Evolutionary conservation across 2,113 vertebrate genomes (phyloP).

Genomic region (Ammodytes dubius): DNA sequence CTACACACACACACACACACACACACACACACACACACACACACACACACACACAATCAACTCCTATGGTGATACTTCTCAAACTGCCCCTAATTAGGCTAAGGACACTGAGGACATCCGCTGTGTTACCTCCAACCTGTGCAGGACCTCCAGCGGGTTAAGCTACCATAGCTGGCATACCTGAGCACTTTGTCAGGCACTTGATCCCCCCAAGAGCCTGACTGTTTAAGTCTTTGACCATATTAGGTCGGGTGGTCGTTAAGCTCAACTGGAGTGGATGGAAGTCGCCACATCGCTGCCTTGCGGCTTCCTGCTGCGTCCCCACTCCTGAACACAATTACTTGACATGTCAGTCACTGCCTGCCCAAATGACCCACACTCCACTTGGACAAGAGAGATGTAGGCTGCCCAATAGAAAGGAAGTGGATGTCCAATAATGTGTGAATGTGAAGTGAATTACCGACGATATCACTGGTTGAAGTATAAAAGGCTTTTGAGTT

Average conservation of each 20-base stretch:
- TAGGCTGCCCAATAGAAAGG: background rate
- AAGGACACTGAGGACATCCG: slow-evolving; percentile 65
- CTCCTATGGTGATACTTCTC: slow-evolving; percentile 53
- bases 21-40: slow-evolving; percentile 22
- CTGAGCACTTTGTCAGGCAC: slow-evolving; percentile 70
- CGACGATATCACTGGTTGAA: background rate
- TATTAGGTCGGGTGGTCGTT: slow-evolving; percentile 67
- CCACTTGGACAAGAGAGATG: slow-evolving; percentile 19
- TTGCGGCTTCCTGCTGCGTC: slow-evolving; percentile 33
- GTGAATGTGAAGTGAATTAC: no score
- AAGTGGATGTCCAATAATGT: background rate
- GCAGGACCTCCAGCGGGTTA: slow-evolving; percentile 66
- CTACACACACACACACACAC: slow-evolving; percentile 30
- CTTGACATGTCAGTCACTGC: slow-evolving; percentile 34
- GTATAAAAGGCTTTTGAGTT: background rate
- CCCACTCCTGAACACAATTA: slow-evolving; percentile 49
- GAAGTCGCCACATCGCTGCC: slow-evolving; percentile 43
- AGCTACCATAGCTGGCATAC: slow-evolving; percentile 78
- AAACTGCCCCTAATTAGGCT: slow-evolving; percentile 84
- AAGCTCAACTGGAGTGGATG: slow-evolving; percentile 38
- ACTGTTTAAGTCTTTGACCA: slow-evolving; percentile 64
- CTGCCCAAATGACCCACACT: slow-evolving; percentile 23
- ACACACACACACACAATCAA: slow-evolving; percentile 18
- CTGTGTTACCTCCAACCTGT: slow-evolving; percentile 62
- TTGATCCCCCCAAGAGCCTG: slow-evolving; percentile 40